Conservation (phyloP, 2,888 invertebrate species). For the Drosophila glabriapex region DNA sequence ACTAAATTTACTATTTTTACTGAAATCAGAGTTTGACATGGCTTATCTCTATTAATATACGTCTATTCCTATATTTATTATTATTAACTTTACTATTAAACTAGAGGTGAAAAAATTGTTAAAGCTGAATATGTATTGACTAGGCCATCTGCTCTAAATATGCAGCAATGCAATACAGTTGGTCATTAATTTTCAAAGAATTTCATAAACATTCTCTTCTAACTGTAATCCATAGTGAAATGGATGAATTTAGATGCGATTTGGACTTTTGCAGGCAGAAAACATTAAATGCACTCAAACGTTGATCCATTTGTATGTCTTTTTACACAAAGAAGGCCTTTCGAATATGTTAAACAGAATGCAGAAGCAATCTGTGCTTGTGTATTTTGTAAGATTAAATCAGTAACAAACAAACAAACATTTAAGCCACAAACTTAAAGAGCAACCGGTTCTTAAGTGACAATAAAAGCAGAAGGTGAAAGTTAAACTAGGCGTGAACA, state of each 20-base stretch:
- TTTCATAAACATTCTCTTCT: constrained; percentile 35
- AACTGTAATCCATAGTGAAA: constrained; percentile 36
- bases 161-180: neutral
- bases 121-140: neutral
- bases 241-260: constrained; percentile 19
- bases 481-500: constrained; percentile 42
- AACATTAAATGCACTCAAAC: constrained; percentile 27
- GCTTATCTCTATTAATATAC: neutral
- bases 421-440: neutral
- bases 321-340: constrained; percentile 30
- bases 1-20: neutral
- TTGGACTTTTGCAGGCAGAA: neutral
- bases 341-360: constrained; percentile 58
- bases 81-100: neutral
- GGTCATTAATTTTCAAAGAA: neutral
- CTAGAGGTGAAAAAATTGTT: neutral
- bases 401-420: constrained; percentile 6
- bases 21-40: neutral
- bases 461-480: constrained; percentile 50
- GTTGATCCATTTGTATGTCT: constrained; percentile 6
- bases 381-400: constrained; percentile 9
- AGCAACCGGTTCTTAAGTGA: constrained; percentile 39
- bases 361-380: constrained; percentile 28
- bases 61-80: neutral
- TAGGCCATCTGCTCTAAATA: constrained; percentile 21